Base-by-base conservation (phyloP, 1,140 invertebrate species). In the Vanessa atalanta region DNA sequence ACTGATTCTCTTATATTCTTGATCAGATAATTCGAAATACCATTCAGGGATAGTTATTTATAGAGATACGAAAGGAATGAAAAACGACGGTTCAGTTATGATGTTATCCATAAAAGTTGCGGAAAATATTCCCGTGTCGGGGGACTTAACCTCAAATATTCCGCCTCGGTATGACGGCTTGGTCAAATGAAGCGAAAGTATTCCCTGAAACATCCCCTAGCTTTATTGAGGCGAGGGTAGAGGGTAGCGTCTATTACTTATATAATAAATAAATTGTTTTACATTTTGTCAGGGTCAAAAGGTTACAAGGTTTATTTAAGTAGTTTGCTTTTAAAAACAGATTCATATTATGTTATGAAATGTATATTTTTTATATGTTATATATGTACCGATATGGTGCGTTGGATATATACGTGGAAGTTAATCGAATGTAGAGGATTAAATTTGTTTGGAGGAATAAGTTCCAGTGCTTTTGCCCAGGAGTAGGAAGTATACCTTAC, bases 131-230 rank as follows among this genome's bases (percentile, higher is more conserved):
- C 26, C 11, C 43, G 12, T 57, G 67, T 55, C 31, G 51, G 31
- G 43, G 55, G 53, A 69, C n/a, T 20, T 20, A 69, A 60, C 67
- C 57, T 1, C 68, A 63, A 63, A 70, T 47, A 48, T 48, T 47
- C 47, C 57, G 15, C 7, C n/a, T 37, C 43, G 48, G 3, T n/a
- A 51, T 69, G 23, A 63, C 48, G 57, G 15, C 57, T 51, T 65
- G 65, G 65, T 73, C 57, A 73, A 73, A 73, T 73, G 37, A 68
- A 68, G 72, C 55, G 57, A 68, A 64, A 73, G 67, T 73, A 73
- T 68, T 63, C 60, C 20, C 53, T 68, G 15, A 63, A 68, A 66
- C 47, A 73, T 63, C 47, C 47, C 20, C 15, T 20, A 47, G 16
- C 60, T 63, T 70, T 70, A 64, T 50, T 51, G 69, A 70, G 57